Base-by-base conservation (phyloP, 92 coral and sea anemone species). In the Phenganax subtilis region DNA sequence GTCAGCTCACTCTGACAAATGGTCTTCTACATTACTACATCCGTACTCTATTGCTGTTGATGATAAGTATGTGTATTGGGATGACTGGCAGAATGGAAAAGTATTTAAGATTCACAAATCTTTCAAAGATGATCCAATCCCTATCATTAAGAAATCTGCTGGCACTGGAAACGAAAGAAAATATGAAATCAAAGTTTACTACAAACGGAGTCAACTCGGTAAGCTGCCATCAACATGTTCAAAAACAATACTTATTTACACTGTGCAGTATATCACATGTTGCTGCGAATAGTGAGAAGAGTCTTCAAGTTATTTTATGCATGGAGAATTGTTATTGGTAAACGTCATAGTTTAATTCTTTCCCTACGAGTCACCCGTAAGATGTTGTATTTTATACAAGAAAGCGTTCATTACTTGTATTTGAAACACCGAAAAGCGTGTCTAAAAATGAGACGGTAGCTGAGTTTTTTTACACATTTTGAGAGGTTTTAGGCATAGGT, bases 111-210 rank as follows among this genome's bases (percentile, higher is more conserved):
- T 94, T 29, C 88, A 81, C 81, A 91, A 92, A 57, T 93, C 98
- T 0, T 81, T 77, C 37, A 89, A 88, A 66, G 77, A 77, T 14
- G 87, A 89, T 8, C 94, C 86, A 12, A 82, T 88, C 9, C 69
- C 72, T 6, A 8, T 79, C 47, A 28, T 79, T 30, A 91, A 97
- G 3, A 85, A 84, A 63, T 83, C 90, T 60, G 82, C 89, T 68
- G 87, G 77, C 66, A 85, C 89, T 6, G 61, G 58, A 6, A 47
- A 84, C 3, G 70, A 87, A 4, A 93, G 91, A 20, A 81, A 86
- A n/a, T 92, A 90, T 92, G 98, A 94, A 80, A 75, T 94, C 16
- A 92, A 94, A 80, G 91, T 94, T 47, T 91, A 90, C 76, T 91
- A 90, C 47, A 86, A 80, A 44, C 92, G 87, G 77, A 85, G 79